Conservation (phyloP, 2,797 vertebrate species). For the Oreonectes daqikongensis region DNA sequence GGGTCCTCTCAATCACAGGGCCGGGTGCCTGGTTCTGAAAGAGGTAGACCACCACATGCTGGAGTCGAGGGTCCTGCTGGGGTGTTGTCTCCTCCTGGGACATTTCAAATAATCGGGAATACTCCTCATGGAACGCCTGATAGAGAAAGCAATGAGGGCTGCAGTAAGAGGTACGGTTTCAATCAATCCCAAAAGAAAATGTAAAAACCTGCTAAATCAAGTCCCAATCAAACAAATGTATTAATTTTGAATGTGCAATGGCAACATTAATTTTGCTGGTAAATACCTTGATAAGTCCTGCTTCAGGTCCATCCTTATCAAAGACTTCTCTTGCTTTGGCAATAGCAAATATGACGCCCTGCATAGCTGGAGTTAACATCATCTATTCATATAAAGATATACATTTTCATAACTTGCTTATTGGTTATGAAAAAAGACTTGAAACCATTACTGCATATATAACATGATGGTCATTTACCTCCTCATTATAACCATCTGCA, state of each 20-base stretch:
- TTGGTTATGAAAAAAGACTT: background rate
- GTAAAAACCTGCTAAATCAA: background rate
- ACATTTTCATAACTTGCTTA: background rate
- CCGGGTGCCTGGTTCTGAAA: conserved; percentile 92
- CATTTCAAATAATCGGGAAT: conserved; percentile 85
- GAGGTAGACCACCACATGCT: conserved; percentile 92
- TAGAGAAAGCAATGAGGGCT: background rate
- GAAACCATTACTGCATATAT: background rate
- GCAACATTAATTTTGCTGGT: too few relatives aligned
- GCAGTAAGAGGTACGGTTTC: background rate
- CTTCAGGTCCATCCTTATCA: conserved; percentile 94
- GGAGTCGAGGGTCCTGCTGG: conserved; percentile 86
- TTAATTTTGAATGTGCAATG: too few relatives aligned
- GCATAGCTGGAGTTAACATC: conserved; percentile 98
- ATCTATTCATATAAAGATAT: conserved; percentile 73
- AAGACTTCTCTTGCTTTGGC: conserved; percentile 93
- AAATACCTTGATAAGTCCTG: conserved; percentile 92
- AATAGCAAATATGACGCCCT: conserved; percentile 96
- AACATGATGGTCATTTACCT: conserved; percentile 75
- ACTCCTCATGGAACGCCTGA: conserved; percentile 95
- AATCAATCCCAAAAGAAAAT: background rate
- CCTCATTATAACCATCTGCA: conserved; percentile 95
- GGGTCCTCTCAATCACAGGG: conserved; percentile 88
- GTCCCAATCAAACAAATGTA: background rate
- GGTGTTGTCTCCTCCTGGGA: conserved; percentile 84